Evolutionary conservation across 2,888 invertebrate genomes (phyloP), one percentile per base, ranked within the genome.

Genomic region (Zele albiditarsus): DNA sequence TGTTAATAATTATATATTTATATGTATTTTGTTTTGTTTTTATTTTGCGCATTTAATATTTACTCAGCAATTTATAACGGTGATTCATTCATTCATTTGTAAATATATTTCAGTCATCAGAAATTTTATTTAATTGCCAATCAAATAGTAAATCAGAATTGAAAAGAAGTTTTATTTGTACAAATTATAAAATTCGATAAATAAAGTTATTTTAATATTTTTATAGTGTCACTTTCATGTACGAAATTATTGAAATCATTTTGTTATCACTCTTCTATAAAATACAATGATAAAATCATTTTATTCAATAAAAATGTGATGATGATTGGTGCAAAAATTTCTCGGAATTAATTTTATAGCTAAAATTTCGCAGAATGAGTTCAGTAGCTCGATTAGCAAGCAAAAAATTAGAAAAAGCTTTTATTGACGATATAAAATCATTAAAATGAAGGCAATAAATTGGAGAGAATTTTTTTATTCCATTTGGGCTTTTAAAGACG

Each of bases 1-100:
- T 85, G 85, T 79, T 76, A 75, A 79, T 77, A 75, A 70, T 73
- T 71, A 69, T 74, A 66, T 46, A 67, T 74, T 77, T 75, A 74
- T 74, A 77, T 79, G 57, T 75, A 77, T 74, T 75, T 69, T 75
- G 63, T 66, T 75, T 70, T 76, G 77, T 77, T 73, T 73, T 71
- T 62, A 58, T 49, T 76, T 66, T 66, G 70, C 69, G 53, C 20
- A 53, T 75, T 62, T 28, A 70, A 76, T 78, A 78, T 38, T 27
- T 23, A 67, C n/a, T 33, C 20, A 16, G 57, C 31, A 53, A 57
- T 38, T 68, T 63, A n/a, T 63, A 58, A 38, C 5, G 31, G 14
- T 42, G n/a, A 46, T 53, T 25, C 28, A 31, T 58, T 31, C 6
- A 12, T 27, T 46, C 66, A 60, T 75, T 49, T 65, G 27, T 65